Conservation (phyloP, 1,140 invertebrate species). For the Arion vulgaris region DNA sequence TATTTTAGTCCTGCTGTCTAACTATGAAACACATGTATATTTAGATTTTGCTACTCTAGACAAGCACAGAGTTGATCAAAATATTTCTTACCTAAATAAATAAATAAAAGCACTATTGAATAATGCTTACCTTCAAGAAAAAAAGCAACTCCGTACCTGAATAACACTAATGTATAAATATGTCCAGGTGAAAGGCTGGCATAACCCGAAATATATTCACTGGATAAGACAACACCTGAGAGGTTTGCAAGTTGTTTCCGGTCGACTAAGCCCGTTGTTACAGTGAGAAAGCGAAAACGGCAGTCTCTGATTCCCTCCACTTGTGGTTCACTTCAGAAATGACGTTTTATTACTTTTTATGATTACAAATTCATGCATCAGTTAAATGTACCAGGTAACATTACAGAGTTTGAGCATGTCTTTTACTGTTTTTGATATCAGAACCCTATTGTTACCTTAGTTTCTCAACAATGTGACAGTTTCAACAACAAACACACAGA, state of each 20-base stretch:
- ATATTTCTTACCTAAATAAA: too few species aligned
- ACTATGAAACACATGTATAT: not conserved
- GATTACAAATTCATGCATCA: not conserved
- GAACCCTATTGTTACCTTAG: not conserved
- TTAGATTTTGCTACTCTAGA: too few species aligned
- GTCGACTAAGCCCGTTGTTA: not conserved
- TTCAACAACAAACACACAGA: too few species aligned
- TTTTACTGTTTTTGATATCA: not conserved
- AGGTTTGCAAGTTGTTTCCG: not conserved
- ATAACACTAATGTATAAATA: not conserved
- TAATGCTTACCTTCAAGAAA: not conserved
- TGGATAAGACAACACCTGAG: not conserved
- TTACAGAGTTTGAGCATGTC: not conserved
- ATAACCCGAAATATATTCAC: not conserved
- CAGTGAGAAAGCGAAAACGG: not conserved
- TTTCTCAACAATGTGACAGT: not conserved
- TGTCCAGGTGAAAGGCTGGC: not conserved
- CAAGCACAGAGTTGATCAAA: too few species aligned
- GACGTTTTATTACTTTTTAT: not conserved
- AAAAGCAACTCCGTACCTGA: not conserved
- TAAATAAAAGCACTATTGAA: not conserved
- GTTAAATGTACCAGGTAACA: not conserved
- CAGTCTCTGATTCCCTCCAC: not conserved
- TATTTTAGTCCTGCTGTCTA: not conserved
- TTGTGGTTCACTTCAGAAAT: not conserved